These are phyloP conservation scores for Archivesica marissinica DNA, from an alignment of 1,140 invertebrate genomes.

Conservation along the genomic window DNA sequence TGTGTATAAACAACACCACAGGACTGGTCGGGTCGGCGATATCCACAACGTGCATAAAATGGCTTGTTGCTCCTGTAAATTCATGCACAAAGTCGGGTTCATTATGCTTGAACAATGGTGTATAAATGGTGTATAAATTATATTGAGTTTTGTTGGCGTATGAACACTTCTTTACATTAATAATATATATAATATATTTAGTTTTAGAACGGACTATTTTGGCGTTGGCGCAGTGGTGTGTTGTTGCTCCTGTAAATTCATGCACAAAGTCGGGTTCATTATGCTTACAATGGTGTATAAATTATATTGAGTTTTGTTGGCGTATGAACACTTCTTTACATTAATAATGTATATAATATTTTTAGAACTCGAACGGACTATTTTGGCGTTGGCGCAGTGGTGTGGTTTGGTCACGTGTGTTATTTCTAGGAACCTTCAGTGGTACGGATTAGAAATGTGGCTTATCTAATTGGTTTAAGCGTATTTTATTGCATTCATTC, in stretches of 20 bases:
- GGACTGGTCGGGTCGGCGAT: slow-evolving; percentile 31
- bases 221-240: no score
- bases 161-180: neutral
- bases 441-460: no score
- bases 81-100: neutral
- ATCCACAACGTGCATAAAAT: slow-evolving; percentile 55
- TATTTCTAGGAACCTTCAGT: no score
- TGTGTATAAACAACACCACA: slow-evolving; percentile 21
- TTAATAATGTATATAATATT: neutral
- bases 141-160: neutral
- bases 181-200: neutral
- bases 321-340: neutral
- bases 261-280: neutral
- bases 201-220: no score
- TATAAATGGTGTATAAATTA: neutral
- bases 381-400: no score
- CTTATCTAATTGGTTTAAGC: no score
- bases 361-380: no score
- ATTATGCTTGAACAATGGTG: no score
- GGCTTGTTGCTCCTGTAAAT: slow-evolving; percentile 25
- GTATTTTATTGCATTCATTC: no score
- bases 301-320: neutral
- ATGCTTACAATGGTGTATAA: neutral
- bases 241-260: slow-evolving; percentile 16
- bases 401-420: neutral